Conservation (phyloP, 2,888 invertebrate species). For the Neoitamus cyanurus region DNA sequence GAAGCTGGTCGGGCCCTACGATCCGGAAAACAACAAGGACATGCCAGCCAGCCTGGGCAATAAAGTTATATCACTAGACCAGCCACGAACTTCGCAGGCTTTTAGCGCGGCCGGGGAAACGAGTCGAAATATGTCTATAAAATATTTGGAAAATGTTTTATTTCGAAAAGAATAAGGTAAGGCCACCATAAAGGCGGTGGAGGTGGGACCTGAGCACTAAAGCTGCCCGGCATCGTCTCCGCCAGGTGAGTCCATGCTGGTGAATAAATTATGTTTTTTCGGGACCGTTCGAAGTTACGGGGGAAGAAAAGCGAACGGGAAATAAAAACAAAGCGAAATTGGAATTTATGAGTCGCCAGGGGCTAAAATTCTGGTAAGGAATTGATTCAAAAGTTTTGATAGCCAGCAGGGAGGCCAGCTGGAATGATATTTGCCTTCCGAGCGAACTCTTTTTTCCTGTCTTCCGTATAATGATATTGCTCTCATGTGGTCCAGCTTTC, state of each 20-base stretch:
- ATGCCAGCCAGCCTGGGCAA: background rate
- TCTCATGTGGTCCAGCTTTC: constrained; percentile 12
- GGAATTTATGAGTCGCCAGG: constrained; percentile 39
- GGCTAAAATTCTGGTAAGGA: constrained; percentile 28
- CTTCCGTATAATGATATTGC: constrained; percentile 16
- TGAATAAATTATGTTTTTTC: constrained; percentile 21
- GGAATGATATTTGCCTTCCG: constrained; percentile 6
- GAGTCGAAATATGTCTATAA: constrained; percentile 25
- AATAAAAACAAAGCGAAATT: constrained; percentile 40
- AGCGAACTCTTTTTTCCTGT: background rate
- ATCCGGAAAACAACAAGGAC: constrained; percentile 38
- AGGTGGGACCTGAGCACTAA: background rate
- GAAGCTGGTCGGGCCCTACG: background rate
- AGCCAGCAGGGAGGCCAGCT: background rate
- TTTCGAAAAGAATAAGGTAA: constrained; percentile 36
- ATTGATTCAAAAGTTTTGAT: constrained; percentile 44
- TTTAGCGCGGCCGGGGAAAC: constrained; percentile 1
- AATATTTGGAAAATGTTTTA: constrained; percentile 45
- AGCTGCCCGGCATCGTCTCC: constrained; percentile 4
- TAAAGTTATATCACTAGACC: constrained; percentile 24
- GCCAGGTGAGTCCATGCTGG: constrained; percentile 33
- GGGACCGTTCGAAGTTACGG: background rate
- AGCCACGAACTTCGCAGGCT: constrained; percentile 27
- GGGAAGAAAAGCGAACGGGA: background rate
- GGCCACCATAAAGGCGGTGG: constrained; percentile 6